Evolutionary conservation across 2,888 invertebrate species (phyloP).

Genomic region (Priapulus caudatus): DNA sequence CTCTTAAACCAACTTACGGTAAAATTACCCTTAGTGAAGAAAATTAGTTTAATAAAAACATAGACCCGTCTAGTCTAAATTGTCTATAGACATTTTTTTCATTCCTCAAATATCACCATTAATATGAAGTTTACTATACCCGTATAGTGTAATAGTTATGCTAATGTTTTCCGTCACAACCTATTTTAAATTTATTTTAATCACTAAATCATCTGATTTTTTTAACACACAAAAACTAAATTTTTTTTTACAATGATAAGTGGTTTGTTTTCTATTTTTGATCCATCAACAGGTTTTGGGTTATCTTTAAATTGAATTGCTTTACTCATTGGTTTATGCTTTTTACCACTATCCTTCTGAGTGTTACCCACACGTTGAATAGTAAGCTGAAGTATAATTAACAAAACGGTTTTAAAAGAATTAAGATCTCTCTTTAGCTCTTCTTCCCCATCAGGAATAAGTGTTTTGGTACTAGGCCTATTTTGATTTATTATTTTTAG

Average conservation of each 20-base stretch:
- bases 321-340: slow-evolving; percentile 43
- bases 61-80: slow-evolving; percentile 57
- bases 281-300: slow-evolving; percentile 46
- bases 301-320: slow-evolving; percentile 50
- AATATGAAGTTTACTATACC: too few relatives aligned
- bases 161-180: slow-evolving; percentile 35
- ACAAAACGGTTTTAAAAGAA: too few relatives aligned
- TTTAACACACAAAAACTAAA: slow-evolving; percentile 29
- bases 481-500: slow-evolving; percentile 51
- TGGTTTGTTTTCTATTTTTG: slow-evolving; percentile 56
- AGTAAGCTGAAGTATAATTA: too few relatives aligned
- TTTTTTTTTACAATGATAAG: slow-evolving; percentile 51
- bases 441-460: too few relatives aligned
- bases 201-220: slow-evolving; percentile 41
- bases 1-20: slow-evolving; percentile 60
- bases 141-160: slow-evolving; percentile 39
- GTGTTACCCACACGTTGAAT: too few relatives aligned
- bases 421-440: too few relatives aligned
- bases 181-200: slow-evolving; percentile 44
- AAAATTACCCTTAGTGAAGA: too few relatives aligned
- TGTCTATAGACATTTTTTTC: slow-evolving; percentile 48
- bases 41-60: slow-evolving; percentile 46
- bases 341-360: slow-evolving; percentile 47
- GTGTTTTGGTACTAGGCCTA: too few relatives aligned
- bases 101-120: slow-evolving; percentile 57